Evolutionary conservation across 2,888 invertebrate genomes (phyloP).

Genomic region (Junonia oenone): DNA sequence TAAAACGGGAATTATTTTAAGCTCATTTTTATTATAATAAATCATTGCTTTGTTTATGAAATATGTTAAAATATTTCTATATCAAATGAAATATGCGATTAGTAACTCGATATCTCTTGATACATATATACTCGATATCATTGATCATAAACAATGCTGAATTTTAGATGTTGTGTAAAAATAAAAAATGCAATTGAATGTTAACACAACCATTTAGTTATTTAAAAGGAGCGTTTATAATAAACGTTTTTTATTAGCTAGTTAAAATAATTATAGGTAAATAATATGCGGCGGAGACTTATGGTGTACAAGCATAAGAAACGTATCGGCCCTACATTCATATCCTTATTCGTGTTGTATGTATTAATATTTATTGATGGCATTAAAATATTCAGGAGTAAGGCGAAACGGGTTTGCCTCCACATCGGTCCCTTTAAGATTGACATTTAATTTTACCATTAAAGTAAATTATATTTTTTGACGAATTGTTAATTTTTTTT

Average conservation of each 20-base stretch:
- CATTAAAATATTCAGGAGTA: slow-evolving; percentile 8
- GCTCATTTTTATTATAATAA: no score
- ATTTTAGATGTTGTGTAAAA: no score
- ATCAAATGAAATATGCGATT: no score
- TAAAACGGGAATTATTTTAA: no score
- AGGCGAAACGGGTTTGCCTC: not conserved
- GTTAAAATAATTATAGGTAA: slow-evolving; percentile 2
- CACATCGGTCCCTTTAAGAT: not conserved
- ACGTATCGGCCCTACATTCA: slow-evolving; percentile 6
- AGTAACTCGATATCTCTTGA: no score
- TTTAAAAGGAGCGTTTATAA: not conserved
- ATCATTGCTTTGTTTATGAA: no score
- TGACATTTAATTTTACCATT: not conserved
- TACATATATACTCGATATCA: no score
- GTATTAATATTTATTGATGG: slow-evolving; percentile 16
- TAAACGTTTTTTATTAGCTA: not conserved
- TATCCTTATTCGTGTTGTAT: slow-evolving; percentile 10
- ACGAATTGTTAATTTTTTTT: not conserved
- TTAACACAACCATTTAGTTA: not conserved
- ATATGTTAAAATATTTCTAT: no score
- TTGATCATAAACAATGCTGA: no score
- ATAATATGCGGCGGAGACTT: not conserved
- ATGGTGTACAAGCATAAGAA: slow-evolving; percentile 7
- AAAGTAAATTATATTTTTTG: not conserved
- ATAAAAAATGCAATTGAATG: no score